Percentiles rank a stretch among this genome's conserved stretches.
Conservation (phyloP, 1,140 invertebrate species). For the Lucilia cuprina region DNA sequence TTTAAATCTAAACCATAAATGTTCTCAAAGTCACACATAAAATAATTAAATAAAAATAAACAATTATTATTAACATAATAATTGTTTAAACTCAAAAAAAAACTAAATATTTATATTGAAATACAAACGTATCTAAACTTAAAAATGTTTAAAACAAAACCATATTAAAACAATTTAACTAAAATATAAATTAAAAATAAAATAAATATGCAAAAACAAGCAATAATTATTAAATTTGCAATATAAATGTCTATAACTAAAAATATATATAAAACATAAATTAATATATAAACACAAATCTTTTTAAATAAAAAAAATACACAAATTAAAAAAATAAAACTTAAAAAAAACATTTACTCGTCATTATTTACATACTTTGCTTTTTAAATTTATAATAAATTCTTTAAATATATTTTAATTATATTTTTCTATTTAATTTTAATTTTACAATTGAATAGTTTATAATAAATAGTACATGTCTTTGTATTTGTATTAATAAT, state of each 20-base stretch:
- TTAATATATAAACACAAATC: neutral
- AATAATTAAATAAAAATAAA: neutral
- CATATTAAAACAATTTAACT: neutral
- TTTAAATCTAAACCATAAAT: neutral
- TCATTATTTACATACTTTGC: slow-evolving; percentile 11
- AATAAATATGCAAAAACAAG: too few species aligned
- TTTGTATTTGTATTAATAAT: neutral
- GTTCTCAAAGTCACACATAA: neutral
- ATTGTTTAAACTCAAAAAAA: too few species aligned
- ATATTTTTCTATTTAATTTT: neutral
- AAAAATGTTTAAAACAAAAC: neutral
- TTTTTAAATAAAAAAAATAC: neutral
- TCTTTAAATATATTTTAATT: neutral
- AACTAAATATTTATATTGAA: too few species aligned
- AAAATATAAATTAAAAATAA: neutral
- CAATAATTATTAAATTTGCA: neutral
- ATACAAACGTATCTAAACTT: too few species aligned
- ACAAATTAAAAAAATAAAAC: neutral
- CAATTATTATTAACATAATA: neutral
- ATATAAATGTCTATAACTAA: neutral
- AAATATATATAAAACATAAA: neutral
- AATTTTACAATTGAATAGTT: neutral
- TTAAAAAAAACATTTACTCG: neutral
- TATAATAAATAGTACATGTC: neutral
- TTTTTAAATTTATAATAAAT: neutral